These are phyloP conservation scores for Candidula unifasciata DNA, from an alignment of 2,888 invertebrate genomes.

Conservation along the genomic window DNA sequence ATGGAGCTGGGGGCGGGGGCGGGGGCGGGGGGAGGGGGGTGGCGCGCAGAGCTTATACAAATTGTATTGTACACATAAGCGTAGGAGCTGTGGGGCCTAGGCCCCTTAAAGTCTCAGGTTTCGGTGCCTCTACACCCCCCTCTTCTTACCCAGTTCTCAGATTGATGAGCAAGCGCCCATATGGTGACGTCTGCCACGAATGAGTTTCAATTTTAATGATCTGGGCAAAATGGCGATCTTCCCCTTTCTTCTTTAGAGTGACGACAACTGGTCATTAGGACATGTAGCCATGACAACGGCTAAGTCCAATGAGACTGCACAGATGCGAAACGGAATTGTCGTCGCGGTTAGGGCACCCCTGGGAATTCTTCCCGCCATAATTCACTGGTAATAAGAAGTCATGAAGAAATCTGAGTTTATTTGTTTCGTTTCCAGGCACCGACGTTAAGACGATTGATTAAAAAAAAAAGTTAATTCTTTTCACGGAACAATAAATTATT, in stretches of 20 bases:
- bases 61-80: too few species aligned
- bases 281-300: constrained; percentile 7
- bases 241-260: neutral
- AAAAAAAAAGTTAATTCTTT: neutral
- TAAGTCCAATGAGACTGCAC: constrained; percentile 7
- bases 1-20: too few species aligned
- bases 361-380: neutral
- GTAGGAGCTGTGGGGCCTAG: too few species aligned
- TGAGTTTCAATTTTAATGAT: constrained; percentile 26
- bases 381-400: neutral
- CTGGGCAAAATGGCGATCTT: constrained; percentile 16
- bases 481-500: neutral
- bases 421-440: neutral
- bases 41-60: too few species aligned
- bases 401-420: constrained; percentile 7
- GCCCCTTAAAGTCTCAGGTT: too few species aligned
- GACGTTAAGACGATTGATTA: neutral
- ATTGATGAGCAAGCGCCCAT: neutral
- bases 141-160: too few species aligned
- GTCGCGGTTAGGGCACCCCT: neutral
- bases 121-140: too few species aligned
- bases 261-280: constrained; percentile 3
- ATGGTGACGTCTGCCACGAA: neutral
- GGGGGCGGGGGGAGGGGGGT: too few species aligned
- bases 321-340: neutral